Conservation (phyloP, 2,113 vertebrate genomes). For the Chloroceryle aenea region DNA sequence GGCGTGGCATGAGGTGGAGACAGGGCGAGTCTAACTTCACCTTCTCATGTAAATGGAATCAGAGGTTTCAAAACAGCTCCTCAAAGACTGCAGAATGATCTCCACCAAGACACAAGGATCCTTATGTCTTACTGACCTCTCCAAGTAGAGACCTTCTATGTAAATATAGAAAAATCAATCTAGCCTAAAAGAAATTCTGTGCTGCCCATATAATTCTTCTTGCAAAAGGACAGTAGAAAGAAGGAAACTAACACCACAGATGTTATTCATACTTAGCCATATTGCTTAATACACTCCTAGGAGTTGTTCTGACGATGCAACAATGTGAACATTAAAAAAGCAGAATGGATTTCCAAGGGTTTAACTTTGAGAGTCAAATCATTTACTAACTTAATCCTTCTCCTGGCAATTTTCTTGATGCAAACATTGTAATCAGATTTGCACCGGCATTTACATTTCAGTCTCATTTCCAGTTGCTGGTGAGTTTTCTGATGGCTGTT, state of each 20-base stretch:
- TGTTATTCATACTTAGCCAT: neutral
- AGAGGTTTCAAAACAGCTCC: neutral
- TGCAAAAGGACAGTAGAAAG: neutral
- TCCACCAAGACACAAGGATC: neutral
- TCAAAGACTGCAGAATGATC: neutral
- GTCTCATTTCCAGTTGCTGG: neutral
- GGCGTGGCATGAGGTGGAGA: neutral
- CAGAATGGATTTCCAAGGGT: neutral
- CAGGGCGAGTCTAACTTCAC: neutral
- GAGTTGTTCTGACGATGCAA: neutral
- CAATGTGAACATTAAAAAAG: neutral
- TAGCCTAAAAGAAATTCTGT: neutral
- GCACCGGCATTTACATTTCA: neutral
- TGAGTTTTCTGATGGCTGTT: neutral
- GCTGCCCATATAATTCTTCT: neutral
- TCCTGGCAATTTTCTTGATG: neutral
- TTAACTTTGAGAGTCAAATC: neutral
- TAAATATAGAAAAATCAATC: neutral
- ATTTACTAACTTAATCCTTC: neutral
- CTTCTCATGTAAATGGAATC: neutral
- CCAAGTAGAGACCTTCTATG: neutral
- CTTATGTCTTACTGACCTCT: neutral
- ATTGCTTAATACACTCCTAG: neutral
- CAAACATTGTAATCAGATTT: neutral
- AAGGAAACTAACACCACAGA: neutral